Evolutionary conservation across 2,888 invertebrate genomes (phyloP).

Genomic region (Cheiracanthium punctorium): DNA sequence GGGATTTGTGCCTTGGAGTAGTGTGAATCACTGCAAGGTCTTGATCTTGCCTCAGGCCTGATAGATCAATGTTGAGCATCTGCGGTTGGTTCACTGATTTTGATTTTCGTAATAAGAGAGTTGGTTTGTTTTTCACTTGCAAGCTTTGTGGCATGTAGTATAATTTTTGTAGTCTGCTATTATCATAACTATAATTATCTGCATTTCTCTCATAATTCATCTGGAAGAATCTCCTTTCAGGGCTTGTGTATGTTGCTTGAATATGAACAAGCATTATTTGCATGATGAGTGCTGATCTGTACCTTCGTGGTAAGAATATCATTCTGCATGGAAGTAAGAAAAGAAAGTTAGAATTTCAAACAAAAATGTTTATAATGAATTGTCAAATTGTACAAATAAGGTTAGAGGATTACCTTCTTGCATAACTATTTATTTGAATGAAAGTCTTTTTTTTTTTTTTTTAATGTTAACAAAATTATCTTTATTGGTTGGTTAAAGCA

Average conservation of each 20-base stretch:
- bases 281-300: constrained; percentile 20
- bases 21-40: not conserved
- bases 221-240: not conserved
- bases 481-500: too few species aligned
- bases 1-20: not conserved
- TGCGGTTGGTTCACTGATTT: not conserved
- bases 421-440: too few species aligned
- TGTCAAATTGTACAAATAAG: too few species aligned
- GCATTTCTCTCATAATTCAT: not conserved
- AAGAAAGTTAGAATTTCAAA: too few species aligned
- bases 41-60: not conserved
- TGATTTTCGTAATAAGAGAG: not conserved
- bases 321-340: constrained; percentile 3
- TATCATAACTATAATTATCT: not conserved
- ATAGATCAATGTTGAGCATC: constrained; percentile 45
- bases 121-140: not conserved
- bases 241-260: not conserved
- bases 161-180: not conserved
- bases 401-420: too few species aligned
- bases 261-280: constrained; percentile 29
- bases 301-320: not conserved
- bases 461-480: too few species aligned
- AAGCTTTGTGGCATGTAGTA: not conserved
- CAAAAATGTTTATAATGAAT: too few species aligned
- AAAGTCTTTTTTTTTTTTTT: too few species aligned